Evolutionary conservation across 2,797 vertebrate species (phyloP).

Genomic region (Thripadectes ignobilis): DNA sequence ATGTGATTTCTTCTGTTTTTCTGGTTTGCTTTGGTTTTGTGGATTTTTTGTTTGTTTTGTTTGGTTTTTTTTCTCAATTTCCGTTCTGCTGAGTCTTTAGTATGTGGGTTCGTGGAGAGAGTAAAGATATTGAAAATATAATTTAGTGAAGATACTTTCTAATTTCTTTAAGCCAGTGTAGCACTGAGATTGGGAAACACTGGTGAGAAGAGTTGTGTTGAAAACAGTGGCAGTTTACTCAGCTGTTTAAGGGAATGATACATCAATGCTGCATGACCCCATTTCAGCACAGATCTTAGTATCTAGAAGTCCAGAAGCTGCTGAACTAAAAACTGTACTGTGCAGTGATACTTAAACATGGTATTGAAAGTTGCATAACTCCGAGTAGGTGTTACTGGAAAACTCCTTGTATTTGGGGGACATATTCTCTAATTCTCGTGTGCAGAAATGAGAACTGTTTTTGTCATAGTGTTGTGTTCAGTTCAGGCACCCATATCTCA

Average conservation of each 20-base stretch:
- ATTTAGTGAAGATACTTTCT: not conserved
- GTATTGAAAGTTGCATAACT: not conserved
- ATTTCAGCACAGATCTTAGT: not conserved
- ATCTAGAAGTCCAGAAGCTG: not conserved
- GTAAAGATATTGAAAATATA: not conserved
- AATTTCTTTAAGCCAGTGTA: not conserved
- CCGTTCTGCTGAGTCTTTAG: not conserved
- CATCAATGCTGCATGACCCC: not conserved
- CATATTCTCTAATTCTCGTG: not conserved
- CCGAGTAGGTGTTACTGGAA: not conserved
- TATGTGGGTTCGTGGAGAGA: not conserved
- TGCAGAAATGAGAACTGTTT: not conserved
- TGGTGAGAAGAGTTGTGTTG: not conserved
- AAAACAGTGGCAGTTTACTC: not conserved
- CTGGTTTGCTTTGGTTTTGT: not conserved
- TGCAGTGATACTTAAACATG: not conserved
- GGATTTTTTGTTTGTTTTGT: not conserved
- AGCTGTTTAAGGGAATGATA: not conserved
- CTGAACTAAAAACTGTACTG: not conserved
- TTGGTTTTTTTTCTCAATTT: not conserved
- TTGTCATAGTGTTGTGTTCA: not conserved
- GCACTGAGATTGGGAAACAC: not conserved
- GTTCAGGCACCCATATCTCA: not conserved
- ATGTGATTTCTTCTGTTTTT: not conserved
- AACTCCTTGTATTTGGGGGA: not conserved